Conservation (phyloP, 2,113 vertebrate genomes). For the Chaetodon trifascialis region DNA sequence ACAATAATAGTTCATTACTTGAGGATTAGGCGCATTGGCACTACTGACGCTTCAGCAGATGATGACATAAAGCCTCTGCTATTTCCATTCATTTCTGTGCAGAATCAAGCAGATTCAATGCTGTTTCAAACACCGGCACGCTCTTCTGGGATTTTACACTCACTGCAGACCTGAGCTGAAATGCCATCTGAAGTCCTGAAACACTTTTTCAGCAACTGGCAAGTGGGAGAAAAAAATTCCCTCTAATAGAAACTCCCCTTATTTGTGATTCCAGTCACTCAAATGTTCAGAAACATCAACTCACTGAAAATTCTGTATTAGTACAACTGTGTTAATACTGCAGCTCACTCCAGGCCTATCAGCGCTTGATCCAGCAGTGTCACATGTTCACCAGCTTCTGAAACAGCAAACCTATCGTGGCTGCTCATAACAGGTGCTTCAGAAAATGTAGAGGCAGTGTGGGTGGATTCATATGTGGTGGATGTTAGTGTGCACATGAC, state of each 20-base stretch:
- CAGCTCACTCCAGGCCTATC: slow-evolving; percentile 10
- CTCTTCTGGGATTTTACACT: slow-evolving; percentile 31
- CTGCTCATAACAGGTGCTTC: slow-evolving; percentile 43
- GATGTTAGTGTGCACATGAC: neutral
- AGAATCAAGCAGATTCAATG: slow-evolving; percentile 20
- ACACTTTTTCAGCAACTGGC: neutral
- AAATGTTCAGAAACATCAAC: neutral
- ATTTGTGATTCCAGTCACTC: slow-evolving; percentile 1
- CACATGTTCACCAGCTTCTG: slow-evolving; percentile 23
- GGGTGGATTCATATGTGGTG: neutral
- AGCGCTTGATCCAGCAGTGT: slow-evolving; percentile 2
- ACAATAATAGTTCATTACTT: slow-evolving; percentile 48
- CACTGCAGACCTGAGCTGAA: slow-evolving; percentile 25
- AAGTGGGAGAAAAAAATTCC: neutral
- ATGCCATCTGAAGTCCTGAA: slow-evolving; percentile 24
- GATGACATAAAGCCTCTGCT: neutral
- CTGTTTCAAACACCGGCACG: slow-evolving; percentile 18
- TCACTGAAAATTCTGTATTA: neutral
- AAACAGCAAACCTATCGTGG: slow-evolving; percentile 11
- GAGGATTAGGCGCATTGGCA: slow-evolving; percentile 18
- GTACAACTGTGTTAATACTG: neutral
- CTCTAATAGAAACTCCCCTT: neutral
- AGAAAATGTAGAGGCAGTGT: slow-evolving; percentile 48
- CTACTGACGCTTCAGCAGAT: slow-evolving; percentile 13
- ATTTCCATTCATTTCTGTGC: slow-evolving; percentile 24